phyloP scores from a whole-genome alignment of 2,888 invertebrate species.

The Tiliacea citrago region DNA sequence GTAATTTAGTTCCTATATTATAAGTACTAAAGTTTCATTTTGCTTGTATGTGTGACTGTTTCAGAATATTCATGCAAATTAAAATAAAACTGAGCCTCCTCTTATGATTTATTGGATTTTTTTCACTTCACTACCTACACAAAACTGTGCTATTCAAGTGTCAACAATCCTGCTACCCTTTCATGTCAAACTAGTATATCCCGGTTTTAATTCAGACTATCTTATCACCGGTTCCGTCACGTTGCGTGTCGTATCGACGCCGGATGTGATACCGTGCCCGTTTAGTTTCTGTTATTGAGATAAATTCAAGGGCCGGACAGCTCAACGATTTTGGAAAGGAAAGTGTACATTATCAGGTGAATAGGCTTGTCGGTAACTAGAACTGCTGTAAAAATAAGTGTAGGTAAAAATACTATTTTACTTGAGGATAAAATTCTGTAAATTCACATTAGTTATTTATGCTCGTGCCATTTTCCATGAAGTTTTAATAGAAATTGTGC shows the following conservation, averaged over 20 bases:
- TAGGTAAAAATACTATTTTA: background rate
- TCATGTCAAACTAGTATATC: constrained; percentile 62
- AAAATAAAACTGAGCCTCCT: no score
- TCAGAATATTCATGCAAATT: no score
- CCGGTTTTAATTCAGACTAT: constrained; percentile 61
- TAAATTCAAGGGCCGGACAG: constrained; percentile 55
- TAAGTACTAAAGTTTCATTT: no score
- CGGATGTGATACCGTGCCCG: constrained; percentile 50
- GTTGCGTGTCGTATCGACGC: constrained; percentile 63
- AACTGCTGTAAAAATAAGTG: constrained; percentile 4
- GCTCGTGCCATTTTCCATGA: no score
- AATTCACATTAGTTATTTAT: no score
- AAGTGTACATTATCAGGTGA: constrained; percentile 28
- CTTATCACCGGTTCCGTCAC: constrained; percentile 65
- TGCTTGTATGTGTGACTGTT: no score
- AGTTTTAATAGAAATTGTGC: no score
- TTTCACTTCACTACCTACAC: background rate
- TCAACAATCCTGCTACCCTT: constrained; percentile 27
- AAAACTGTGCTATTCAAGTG: constrained; percentile 5
- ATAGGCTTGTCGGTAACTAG: constrained; percentile 20
- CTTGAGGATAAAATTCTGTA: background rate
- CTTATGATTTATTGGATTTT: no score
- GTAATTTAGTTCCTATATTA: no score
- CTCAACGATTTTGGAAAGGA: constrained; percentile 30
- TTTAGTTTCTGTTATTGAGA: constrained; percentile 66